Conservation (phyloP, 1,140 invertebrate genomes). For the Hypsibius dujardini region DNA sequence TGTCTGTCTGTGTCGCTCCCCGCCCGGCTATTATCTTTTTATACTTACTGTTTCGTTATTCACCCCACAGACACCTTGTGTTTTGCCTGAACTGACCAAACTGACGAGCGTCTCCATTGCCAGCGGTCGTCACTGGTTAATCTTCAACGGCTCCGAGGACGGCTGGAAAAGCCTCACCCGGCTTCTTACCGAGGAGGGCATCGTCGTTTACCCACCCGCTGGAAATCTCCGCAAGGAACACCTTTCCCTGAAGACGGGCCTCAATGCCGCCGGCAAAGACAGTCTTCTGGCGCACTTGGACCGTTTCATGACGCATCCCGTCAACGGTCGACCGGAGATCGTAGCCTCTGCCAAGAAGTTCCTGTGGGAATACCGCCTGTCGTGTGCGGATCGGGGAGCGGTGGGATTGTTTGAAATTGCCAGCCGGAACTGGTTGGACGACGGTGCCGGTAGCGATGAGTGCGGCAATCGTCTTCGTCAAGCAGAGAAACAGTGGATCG, state of each 20-base stretch:
- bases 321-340: neutral
- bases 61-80: slow-evolving; percentile 14
- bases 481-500: neutral
- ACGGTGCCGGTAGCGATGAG: neutral
- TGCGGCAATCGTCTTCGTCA: too few relatives aligned
- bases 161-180: slow-evolving; percentile 18
- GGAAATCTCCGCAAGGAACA: neutral
- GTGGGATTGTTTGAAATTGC: neutral
- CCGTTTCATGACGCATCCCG: neutral
- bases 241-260: too few relatives aligned
- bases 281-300: neutral
- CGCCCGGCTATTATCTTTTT: too few relatives aligned
- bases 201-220: neutral
- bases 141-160: neutral
- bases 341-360: too few relatives aligned
- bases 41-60: too few relatives aligned
- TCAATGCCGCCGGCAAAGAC: too few relatives aligned
- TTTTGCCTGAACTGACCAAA: neutral
- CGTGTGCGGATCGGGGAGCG: neutral
- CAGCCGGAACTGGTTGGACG: neutral
- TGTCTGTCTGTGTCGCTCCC: too few relatives aligned
- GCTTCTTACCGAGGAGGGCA: neutral
- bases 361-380: neutral
- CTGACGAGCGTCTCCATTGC: neutral
- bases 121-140: neutral